Conservation (phyloP, 2,888 invertebrate species). For the Cheiracanthium punctorium region DNA sequence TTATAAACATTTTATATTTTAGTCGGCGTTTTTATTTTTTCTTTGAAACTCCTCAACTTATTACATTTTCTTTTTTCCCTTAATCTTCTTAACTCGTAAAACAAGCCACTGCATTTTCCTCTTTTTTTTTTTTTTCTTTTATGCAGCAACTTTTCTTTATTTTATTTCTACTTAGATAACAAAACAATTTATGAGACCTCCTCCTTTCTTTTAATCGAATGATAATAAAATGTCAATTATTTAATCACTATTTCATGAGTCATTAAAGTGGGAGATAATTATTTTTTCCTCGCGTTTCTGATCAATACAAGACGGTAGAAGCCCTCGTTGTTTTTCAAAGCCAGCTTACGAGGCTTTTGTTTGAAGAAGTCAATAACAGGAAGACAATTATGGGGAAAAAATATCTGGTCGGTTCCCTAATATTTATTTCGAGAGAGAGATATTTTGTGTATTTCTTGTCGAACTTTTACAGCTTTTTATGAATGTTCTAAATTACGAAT, state of each 20-base stretch:
- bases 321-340: not conserved
- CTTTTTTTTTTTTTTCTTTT: no score
- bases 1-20: no score
- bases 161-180: not conserved
- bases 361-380: not conserved
- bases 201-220: not conserved
- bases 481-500: no score
- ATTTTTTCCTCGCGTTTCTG: slow-evolving; percentile 33
- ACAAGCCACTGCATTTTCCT: no score
- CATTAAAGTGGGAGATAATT: slow-evolving; percentile 66
- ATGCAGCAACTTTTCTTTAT: not conserved
- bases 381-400: not conserved
- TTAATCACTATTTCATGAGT: slow-evolving; percentile 67
- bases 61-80: no score
- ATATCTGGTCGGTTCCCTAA: no score
- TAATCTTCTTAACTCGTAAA: no score
- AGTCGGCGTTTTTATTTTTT: no score
- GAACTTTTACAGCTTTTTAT: no score
- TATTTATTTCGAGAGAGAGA: no score
- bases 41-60: no score
- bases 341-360: not conserved
- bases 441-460: no score
- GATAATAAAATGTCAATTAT: slow-evolving; percentile 69
- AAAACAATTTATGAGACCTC: slow-evolving; percentile 10
- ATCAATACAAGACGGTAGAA: not conserved